Base-by-base conservation (phyloP, 2,113 vertebrate genomes). In the Platichthys stellatus region DNA sequence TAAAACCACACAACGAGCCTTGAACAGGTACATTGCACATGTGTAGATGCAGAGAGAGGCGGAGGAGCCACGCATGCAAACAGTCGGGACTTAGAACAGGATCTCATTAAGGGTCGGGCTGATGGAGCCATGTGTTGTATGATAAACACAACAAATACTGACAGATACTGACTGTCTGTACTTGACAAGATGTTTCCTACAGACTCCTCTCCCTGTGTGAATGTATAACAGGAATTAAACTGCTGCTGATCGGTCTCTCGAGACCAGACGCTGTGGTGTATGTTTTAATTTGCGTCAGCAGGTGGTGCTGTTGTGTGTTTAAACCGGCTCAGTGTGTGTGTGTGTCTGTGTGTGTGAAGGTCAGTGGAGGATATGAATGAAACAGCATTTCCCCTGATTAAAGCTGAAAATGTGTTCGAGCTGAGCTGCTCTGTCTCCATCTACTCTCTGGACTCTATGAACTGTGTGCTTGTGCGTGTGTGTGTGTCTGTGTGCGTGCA, bases 1-100 rank as follows among this genome's bases (percentile, higher is more conserved):
- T 96, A 96, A 90, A 96, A 95, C 94, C 95, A 96, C 94, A 96
- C 72, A 95, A 95, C 76, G 94, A 94, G 93, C 94, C 96, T 95
- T 92, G 86, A 90, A 94, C 95, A 92, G 92, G 65, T 91, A 96
- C 93, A 95, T 91, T 93, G 90, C 92, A 86, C 43, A 72, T 54
- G 73, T 63, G 31, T 20, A 60, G 28, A 88, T 70, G 83, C 23
- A 62, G 62, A 53, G 24, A 23, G 56, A 9, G 23, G 35, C 10
- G 57, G 79, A 26, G 23, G 26, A 28, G 54, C 63, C 38, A 54
- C 60, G 66, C 90, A 92, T 90, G 88, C 90, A 86, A 51, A 79
- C 17, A 60, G 73, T 35, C 53, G 62, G 62, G 69, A 43, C 40
- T 43, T 3, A 51, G 47, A 51, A 18, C 47, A 51, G 5, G 3